Conservation (phyloP, 1,140 invertebrate species). For the Daktulosphaira vitifoliae region DNA sequence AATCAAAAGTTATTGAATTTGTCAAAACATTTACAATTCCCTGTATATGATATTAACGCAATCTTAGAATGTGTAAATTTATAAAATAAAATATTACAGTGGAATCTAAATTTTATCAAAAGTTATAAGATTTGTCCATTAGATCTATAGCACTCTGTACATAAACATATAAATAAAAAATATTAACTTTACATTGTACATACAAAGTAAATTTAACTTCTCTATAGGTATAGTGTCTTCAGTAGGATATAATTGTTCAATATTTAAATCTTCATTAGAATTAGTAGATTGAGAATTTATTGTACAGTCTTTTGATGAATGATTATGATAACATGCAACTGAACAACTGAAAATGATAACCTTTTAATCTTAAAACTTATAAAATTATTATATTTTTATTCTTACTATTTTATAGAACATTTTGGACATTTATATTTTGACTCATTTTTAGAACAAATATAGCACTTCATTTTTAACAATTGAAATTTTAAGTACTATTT, state of each 20-base stretch:
- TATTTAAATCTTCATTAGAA: not conserved
- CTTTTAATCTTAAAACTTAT: not conserved
- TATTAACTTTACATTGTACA: too few relatives aligned
- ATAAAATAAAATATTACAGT: too few relatives aligned
- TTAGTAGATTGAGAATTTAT: not conserved
- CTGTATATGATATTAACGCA: too few relatives aligned
- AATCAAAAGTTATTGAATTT: too few relatives aligned
- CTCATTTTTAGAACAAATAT: slow-evolving; percentile 4
- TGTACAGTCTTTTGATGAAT: not conserved
- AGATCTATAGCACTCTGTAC: too few relatives aligned
- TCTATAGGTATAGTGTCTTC: slow-evolving; percentile 21
- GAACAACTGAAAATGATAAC: slow-evolving; percentile 19
- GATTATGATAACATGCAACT: slow-evolving; percentile 23
- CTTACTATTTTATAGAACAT: slow-evolving; percentile 21
- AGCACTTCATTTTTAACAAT: slow-evolving; percentile 16
- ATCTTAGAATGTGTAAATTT: too few relatives aligned
- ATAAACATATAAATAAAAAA: too few relatives aligned
- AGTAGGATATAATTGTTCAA: slow-evolving; percentile 4
- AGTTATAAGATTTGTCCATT: too few relatives aligned
- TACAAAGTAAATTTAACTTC: slow-evolving; percentile 29
- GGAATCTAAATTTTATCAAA: too few relatives aligned
- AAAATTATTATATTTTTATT: not conserved
- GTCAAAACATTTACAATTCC: too few relatives aligned
- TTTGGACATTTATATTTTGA: slow-evolving; percentile 23
- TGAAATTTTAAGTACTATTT: too few relatives aligned